Base-by-base conservation (phyloP, 2,113 vertebrate genomes). In the Ochotona curzoniae region DNA sequence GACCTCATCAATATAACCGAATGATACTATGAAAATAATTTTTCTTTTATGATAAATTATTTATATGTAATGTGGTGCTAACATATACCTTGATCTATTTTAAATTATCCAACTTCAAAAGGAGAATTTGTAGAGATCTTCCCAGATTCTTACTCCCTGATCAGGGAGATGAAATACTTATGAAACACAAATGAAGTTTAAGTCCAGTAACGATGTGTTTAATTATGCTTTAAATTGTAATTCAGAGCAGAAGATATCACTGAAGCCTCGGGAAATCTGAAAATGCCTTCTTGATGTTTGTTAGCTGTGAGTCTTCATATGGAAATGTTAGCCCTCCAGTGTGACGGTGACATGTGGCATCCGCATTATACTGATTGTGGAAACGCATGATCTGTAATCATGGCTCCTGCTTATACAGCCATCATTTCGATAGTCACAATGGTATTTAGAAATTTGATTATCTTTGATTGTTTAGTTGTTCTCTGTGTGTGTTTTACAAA, bases 31-130 rank as follows among this genome's bases (percentile, higher is more conserved):
- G 38, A 6, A 44, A 44, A 44, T 44, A 44, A 44, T 44, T 44
- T 44, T 44, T 44, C 38, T 44, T 6, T 44, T 44, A 8, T 73
- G 23, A 64, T 85, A 89, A 86, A 74, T 18, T 38, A 70, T 44
- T 54, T 32, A 64, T 88, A 83, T 76, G 54, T 87, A 66, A 14
- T 28, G 10, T 73, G 28, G 10, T n/a, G 7, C 12, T 88, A 78
- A 70, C 71, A 38, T 35, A 7, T 75, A 81, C 13, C 57, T 44
- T 7, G 35, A 15, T 1, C 4, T 90, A 71, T 60, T 18, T 1
- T 89, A 63, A 71, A 15, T 67, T 82, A 90, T 60, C n/a, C 83
- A 38, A 67, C 38, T 75, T 83, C 20, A 82, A 83, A 49, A 49
- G 15, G 61, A 89, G 49, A 47, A 3, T 67, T 54, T 66, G 14